Evolutionary conservation across 2,113 vertebrate species (phyloP).

Genomic region (Solea senegalensis): DNA sequence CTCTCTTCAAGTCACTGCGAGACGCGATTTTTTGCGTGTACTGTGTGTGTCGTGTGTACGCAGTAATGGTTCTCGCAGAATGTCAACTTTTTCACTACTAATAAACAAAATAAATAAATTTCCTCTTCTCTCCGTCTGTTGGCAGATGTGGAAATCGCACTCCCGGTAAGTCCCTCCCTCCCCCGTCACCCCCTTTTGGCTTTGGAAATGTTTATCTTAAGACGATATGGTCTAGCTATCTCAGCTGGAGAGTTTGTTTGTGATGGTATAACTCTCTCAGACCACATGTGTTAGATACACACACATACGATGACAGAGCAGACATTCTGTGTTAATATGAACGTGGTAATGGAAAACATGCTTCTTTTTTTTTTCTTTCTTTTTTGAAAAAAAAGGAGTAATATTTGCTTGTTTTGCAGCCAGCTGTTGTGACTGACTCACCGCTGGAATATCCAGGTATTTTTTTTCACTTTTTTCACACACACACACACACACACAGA

Average conservation of each 20-base stretch:
- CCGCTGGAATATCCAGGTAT: slow-evolving; percentile 74
- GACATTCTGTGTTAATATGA: slow-evolving; percentile 15
- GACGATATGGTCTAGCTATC: slow-evolving; percentile 45
- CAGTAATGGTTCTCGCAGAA: slow-evolving; percentile 39
- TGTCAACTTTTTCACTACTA: slow-evolving; percentile 50
- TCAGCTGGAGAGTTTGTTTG: slow-evolving; percentile 55
- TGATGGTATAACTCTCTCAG: slow-evolving; percentile 61
- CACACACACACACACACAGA: background rate
- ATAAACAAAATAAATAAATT: no score
- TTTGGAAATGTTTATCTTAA: slow-evolving; percentile 64
- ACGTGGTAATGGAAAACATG: slow-evolving; percentile 26
- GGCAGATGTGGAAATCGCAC: slow-evolving; percentile 74
- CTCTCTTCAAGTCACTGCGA: background rate
- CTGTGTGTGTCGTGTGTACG: slow-evolving; percentile 16
- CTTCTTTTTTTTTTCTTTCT: background rate
- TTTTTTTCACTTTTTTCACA: slow-evolving; percentile 22
- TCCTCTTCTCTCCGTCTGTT: slow-evolving; percentile 48
- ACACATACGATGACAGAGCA: slow-evolving; percentile 17
- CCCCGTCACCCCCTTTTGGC: slow-evolving; percentile 26
- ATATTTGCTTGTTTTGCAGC: slow-evolving; percentile 68
- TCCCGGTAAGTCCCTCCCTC: slow-evolving; percentile 68
- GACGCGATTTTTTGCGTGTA: slow-evolving; percentile 13
- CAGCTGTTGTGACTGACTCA: slow-evolving; percentile 72
- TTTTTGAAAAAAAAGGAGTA: slow-evolving; percentile 1
- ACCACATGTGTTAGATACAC: slow-evolving; percentile 48